Percentiles rank a stretch among this genome's conserved stretches.
These are phyloP conservation scores for Pandemis cinnamomeana DNA, from an alignment of 2,888 invertebrate species.

Conservation along the genomic window DNA sequence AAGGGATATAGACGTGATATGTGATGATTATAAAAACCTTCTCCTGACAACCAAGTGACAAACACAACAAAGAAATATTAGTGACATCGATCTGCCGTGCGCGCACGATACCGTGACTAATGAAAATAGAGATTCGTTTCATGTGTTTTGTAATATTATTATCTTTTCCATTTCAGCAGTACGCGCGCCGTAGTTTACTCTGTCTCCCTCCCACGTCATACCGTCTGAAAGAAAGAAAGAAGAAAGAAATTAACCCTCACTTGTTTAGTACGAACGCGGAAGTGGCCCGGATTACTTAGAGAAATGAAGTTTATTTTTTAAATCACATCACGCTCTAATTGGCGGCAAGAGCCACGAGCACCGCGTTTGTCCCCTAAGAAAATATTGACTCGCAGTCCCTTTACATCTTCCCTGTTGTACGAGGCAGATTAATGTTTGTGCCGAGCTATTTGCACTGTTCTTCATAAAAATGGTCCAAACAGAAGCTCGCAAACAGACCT, in stretches of 20 bases:
- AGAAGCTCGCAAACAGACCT: conserved; percentile 71
- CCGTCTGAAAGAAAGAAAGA: no score
- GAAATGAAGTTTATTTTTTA: conserved; percentile 80
- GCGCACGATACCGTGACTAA: no score
- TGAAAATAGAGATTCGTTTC: no score
- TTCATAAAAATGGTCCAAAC: conserved; percentile 82
- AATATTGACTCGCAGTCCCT: conserved; percentile 79
- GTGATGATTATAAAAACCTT: no score
- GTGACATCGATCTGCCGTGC: no score
- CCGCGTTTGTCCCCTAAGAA: conserved; percentile 77
- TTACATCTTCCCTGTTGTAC: conserved; percentile 80
- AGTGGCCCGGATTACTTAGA: conserved; percentile 40
- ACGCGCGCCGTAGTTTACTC: neutral
- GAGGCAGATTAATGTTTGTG: conserved; percentile 84
- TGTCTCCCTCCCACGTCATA: neutral
- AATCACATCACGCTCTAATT: conserved; percentile 83
- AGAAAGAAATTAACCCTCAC: conserved; percentile 13
- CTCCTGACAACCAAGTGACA: no score
- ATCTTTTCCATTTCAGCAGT: neutral
- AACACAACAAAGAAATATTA: no score
- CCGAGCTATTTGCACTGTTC: conserved; percentile 77
- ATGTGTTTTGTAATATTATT: neutral
- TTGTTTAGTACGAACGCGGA: conserved; percentile 20
- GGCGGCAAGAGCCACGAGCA: conserved; percentile 67
- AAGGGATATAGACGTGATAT: no score